Conservation (phyloP, 2,113 vertebrate species). For the Etheostoma spectabile region DNA sequence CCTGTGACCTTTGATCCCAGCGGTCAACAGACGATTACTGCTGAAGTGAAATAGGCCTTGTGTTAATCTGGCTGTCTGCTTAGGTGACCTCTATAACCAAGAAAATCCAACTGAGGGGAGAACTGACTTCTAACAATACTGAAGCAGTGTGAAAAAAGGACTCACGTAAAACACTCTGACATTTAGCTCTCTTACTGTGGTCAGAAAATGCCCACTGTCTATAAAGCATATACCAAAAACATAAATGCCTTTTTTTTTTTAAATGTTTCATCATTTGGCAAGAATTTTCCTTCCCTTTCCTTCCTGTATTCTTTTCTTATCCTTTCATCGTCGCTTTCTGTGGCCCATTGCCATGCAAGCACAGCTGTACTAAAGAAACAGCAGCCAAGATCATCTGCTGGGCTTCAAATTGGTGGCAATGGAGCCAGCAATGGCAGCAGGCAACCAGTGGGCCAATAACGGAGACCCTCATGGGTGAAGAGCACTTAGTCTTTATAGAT, state of each 20-base stretch:
- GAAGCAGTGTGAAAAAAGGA: not conserved
- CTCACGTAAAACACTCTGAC: not conserved
- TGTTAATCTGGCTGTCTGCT: conserved; percentile 71
- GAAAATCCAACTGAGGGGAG: conserved; percentile 48
- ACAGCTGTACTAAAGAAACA: conserved; percentile 70
- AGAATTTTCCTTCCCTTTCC: conserved; percentile 31
- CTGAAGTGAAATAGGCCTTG: conserved; percentile 59
- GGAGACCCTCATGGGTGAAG: conserved; percentile 60
- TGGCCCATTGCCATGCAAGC: conserved; percentile 62
- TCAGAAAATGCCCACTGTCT: conserved; percentile 9
- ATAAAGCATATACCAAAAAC: conserved; percentile 8
- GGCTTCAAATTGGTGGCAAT: conserved; percentile 54
- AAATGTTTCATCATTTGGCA: conserved; percentile 21
- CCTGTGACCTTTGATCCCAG: conserved; percentile 66
- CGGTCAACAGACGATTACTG: conserved; percentile 66
- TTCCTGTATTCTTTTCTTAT: conserved; percentile 45
- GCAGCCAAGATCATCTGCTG: conserved; percentile 68
- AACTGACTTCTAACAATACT: conserved; percentile 29
- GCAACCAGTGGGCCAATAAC: conserved; percentile 44
- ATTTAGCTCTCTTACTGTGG: not conserved
- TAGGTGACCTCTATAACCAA: conserved; percentile 42
- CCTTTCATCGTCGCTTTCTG: conserved; percentile 28
- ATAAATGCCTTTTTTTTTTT: conserved; percentile 2
- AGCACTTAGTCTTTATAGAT: conserved; percentile 59
- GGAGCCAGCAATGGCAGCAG: conserved; percentile 22